A percentile compares a stretch with the other conserved stretches of the same genome.
phyloP scores from a whole-genome alignment of 2,888 invertebrate species.

The Idaea dimidiata region DNA sequence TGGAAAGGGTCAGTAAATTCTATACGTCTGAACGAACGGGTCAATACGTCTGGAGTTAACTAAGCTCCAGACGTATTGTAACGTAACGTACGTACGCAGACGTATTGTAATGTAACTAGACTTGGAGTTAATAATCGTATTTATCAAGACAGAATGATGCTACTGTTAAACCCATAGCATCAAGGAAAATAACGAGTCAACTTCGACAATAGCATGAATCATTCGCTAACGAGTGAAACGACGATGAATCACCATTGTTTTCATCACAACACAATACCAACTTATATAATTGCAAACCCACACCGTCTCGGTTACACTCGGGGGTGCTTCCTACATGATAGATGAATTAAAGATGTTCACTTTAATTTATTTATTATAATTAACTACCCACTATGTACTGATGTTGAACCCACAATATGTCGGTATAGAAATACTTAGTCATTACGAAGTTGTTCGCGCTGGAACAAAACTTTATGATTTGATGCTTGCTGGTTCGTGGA shows the following conservation, averaged over 20 bases:
- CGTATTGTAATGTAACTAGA: too few relatives aligned
- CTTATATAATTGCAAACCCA: constrained; percentile 38
- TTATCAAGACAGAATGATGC: neutral
- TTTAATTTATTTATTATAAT: constrained; percentile 7
- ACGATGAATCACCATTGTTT: constrained; percentile 62
- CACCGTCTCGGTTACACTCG: constrained; percentile 11
- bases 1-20: too few relatives aligned
- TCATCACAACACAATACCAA: constrained; percentile 51
- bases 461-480: too few relatives aligned
- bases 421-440: neutral
- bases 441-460: too few relatives aligned
- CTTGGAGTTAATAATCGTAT: neutral
- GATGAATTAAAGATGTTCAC: constrained; percentile 3
- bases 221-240: constrained; percentile 48
- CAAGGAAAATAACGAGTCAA: constrained; percentile 26
- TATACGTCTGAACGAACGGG: too few relatives aligned
- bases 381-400: constrained; percentile 10
- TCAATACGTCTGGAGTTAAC: too few relatives aligned
- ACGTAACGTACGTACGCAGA: too few relatives aligned
- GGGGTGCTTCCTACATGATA: neutral
- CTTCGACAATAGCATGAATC: constrained; percentile 48
- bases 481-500: too few relatives aligned
- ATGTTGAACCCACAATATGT: neutral
- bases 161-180: constrained; percentile 14
- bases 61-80: too few relatives aligned